These are phyloP conservation scores for Mesorhabditis sp. DNA, from an alignment of 2,888 invertebrate species.

Conservation along the genomic window DNA sequence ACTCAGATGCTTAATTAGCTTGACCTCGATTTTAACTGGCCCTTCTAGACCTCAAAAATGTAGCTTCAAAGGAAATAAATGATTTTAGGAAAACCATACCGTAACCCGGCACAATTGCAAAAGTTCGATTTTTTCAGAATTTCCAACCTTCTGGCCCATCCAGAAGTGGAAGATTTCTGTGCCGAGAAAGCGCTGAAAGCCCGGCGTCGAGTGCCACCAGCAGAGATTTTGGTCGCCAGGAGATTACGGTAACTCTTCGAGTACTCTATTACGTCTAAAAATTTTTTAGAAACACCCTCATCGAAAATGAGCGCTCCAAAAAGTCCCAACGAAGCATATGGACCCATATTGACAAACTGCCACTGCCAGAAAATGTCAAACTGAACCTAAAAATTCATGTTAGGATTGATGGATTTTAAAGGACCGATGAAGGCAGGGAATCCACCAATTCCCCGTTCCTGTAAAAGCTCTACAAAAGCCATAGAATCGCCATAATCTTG, in stretches of 20 bases:
- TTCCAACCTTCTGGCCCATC: constrained; percentile 1
- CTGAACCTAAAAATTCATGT: background rate
- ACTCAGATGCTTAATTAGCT: too few relatives aligned
- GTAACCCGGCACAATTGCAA: too few relatives aligned
- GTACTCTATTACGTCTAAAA: background rate
- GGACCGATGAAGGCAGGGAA: too few relatives aligned
- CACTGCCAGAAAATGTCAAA: background rate
- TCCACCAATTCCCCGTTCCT: too few relatives aligned
- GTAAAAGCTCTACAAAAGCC: too few relatives aligned
- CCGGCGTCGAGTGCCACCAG: background rate
- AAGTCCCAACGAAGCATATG: background rate
- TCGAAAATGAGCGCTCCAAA: background rate
- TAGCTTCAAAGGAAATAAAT: too few relatives aligned
- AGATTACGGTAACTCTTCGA: background rate
- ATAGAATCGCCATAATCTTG: too few relatives aligned
- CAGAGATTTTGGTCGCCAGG: background rate
- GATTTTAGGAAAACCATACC: too few relatives aligned
- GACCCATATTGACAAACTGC: background rate
- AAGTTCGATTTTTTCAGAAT: too few relatives aligned
- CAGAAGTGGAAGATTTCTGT: constrained; percentile 6
- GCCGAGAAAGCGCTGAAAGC: constrained; percentile 2
- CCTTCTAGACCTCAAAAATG: too few relatives aligned
- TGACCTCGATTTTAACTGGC: too few relatives aligned
- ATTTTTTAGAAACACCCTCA: background rate
- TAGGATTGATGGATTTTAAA: background rate